Percentiles rank a stretch among this genome's conserved stretches.
phyloP scores from a whole-genome alignment of 2,113 vertebrate genomes.

The Micromys minutus region DNA sequence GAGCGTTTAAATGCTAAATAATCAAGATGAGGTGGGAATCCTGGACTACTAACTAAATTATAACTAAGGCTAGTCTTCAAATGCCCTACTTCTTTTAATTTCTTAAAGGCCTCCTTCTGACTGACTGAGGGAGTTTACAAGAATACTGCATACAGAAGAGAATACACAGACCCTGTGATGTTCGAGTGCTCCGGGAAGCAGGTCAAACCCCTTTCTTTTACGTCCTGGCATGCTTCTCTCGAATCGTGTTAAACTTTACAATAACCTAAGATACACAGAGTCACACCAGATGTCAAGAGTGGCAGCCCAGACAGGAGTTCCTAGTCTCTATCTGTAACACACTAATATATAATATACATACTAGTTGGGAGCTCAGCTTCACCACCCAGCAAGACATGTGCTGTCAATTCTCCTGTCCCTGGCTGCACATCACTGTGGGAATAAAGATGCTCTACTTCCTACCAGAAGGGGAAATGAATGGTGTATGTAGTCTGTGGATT shows the following conservation, averaged over 20 bases:
- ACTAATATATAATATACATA: neutral
- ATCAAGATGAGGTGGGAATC: neutral
- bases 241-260: neutral
- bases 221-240: neutral
- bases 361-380: accelerated
- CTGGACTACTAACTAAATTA: neutral
- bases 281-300: accelerated
- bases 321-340: neutral
- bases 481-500: slow-evolving; percentile 26
- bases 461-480: neutral
- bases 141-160: neutral
- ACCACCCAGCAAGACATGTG: accelerated
- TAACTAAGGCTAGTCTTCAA: neutral
- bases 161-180: neutral
- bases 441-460: neutral
- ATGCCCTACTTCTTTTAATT: neutral
- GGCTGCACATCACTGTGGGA: accelerated
- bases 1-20: neutral
- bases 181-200: neutral
- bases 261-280: neutral
- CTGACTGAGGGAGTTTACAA: neutral
- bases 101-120: neutral
- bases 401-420: neutral
- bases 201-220: neutral
- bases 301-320: accelerated